Conservation (phyloP, 2,888 invertebrate genomes). For the Theristus sp. region DNA sequence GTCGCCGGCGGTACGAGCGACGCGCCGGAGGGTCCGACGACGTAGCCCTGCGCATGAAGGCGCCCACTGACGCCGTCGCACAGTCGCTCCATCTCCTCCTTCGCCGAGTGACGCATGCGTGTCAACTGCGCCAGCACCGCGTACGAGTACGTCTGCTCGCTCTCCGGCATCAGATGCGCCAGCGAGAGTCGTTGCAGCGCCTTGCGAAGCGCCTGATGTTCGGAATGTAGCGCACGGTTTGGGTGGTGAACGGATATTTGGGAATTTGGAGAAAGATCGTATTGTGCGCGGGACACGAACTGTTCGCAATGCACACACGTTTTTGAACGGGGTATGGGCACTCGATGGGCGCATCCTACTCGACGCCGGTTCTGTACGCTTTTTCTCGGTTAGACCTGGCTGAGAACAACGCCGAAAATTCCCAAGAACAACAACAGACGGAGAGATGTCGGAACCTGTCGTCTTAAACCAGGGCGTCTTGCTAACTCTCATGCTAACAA, state of each 20-base stretch:
- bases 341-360: too few species aligned
- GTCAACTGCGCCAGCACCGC: conserved; percentile 69
- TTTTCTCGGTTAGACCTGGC: too few species aligned
- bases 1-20: too few species aligned
- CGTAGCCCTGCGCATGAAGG: neutral
- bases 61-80: conserved; percentile 2
- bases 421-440: neutral
- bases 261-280: too few species aligned
- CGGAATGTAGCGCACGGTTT: too few species aligned
- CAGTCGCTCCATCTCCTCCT: conserved; percentile 30
- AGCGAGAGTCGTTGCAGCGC: conserved; percentile 79
- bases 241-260: too few species aligned
- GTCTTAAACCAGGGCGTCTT: too few species aligned
- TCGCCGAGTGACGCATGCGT: conserved; percentile 74
- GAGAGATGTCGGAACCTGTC: neutral
- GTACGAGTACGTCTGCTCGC: conserved; percentile 77
- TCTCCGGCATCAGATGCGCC: conserved; percentile 69
- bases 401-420: neutral
- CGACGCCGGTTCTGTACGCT: too few species aligned
- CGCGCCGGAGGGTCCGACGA: neutral
- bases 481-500: too few species aligned
- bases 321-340: too few species aligned
- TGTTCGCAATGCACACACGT: too few species aligned
- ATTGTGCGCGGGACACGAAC: too few species aligned
- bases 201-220: conserved; percentile 66